These are phyloP conservation scores for Alviniconcha strummeri DNA, from an alignment of 2,888 invertebrate species.

Conservation along the genomic window DNA sequence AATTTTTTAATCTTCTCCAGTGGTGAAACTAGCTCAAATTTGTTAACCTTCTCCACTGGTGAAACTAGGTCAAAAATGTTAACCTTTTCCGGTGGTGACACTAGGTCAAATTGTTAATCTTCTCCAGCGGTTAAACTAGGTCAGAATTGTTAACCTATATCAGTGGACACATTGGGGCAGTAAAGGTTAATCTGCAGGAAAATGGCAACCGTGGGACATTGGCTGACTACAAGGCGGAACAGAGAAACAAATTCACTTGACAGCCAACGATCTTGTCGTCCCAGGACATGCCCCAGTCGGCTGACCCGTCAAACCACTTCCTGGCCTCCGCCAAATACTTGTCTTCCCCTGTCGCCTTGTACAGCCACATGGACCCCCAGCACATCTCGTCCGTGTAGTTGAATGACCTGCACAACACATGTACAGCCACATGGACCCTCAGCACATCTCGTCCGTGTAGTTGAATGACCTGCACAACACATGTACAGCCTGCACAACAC, in stretches of 20 bases:
- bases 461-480: conserved; percentile 42
- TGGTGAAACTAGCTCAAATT: no score
- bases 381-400: conserved; percentile 57
- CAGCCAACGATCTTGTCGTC: conserved; percentile 54
- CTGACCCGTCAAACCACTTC: conserved; percentile 43
- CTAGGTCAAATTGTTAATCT: no score
- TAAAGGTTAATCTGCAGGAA: no score
- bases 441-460: conserved; percentile 58
- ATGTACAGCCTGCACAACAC: conserved; percentile 47
- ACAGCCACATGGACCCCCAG: conserved; percentile 62
- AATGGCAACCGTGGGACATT: no score
- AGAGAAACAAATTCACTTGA: not conserved
- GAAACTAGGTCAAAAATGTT: no score
- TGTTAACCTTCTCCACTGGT: no score
- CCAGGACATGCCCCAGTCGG: conserved; percentile 58
- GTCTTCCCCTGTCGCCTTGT: conserved; percentile 54
- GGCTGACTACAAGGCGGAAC: no score
- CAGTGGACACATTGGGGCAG: no score
- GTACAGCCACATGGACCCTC: conserved; percentile 61
- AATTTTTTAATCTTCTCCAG: no score
- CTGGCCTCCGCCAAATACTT: conserved; percentile 52
- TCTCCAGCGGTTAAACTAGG: no score
- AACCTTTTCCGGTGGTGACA: no score
- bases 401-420: conserved; percentile 39
- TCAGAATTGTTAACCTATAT: no score